Percentiles rank a stretch among this genome's conserved stretches.
These are phyloP conservation scores for Otocyon megalotis DNA, from an alignment of 2,113 vertebrate species.

Conservation along the genomic window DNA sequence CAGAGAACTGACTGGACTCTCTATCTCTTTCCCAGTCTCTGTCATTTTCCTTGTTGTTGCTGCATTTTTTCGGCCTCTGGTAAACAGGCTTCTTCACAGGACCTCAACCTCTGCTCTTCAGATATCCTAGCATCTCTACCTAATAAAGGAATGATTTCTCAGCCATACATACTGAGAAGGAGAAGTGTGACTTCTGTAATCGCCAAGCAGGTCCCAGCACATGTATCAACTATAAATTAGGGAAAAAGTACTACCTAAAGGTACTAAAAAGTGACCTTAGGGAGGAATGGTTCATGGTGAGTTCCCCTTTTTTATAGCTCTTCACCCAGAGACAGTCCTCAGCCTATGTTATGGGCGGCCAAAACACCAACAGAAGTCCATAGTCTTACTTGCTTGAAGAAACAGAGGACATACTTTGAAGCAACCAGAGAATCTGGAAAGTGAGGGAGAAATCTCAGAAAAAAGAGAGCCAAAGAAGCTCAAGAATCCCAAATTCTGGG, in stretches of 20 bases:
- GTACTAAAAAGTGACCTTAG: not conserved
- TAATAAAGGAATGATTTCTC: not conserved
- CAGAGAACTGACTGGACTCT: rapidly evolving
- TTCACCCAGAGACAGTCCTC: not conserved
- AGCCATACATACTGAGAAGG: not conserved
- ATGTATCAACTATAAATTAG: too few relatives aligned
- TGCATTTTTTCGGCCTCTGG: rapidly evolving
- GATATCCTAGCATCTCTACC: not conserved
- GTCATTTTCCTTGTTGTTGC: not conserved
- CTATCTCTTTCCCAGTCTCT: not conserved
- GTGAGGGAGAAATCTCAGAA: not conserved
- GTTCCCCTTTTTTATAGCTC: not conserved
- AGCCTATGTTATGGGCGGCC: rapidly evolving
- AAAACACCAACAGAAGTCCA: not conserved
- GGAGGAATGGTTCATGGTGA: not conserved
- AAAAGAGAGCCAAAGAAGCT: not conserved
- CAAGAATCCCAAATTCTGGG: not conserved
- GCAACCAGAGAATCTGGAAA: not conserved
- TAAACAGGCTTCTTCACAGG: not conserved
- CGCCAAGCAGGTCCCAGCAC: not conserved
- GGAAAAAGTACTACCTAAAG: not conserved
- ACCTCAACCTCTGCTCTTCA: not conserved
- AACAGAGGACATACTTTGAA: too few relatives aligned
- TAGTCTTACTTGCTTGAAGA: too few relatives aligned
- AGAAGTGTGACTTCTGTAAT: not conserved